Evolutionary conservation across 2,888 invertebrate genomes (phyloP).

Genomic region (Lampropteryx suffumata): DNA sequence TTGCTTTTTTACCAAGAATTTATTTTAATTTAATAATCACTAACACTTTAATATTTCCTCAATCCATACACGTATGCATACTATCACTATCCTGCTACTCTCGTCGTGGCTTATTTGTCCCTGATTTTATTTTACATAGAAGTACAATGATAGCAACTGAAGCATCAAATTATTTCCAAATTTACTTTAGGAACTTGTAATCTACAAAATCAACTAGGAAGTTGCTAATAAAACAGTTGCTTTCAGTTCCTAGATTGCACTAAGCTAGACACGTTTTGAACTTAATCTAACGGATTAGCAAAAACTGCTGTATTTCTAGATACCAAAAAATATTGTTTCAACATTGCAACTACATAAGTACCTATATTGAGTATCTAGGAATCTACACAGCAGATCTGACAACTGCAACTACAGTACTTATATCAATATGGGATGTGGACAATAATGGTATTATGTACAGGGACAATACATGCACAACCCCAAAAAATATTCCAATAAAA

Average conservation of each 20-base stretch:
- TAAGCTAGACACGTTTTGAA: too few species aligned
- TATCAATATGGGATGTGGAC: too few species aligned
- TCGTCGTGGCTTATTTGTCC: constrained; percentile 47
- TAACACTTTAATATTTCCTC: constrained; percentile 60
- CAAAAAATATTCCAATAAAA: constrained; percentile 1
- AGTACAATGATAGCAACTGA: constrained; percentile 21
- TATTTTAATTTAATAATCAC: constrained; percentile 62
- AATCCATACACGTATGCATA: constrained; percentile 50
- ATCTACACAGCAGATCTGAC: background rate
- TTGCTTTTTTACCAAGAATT: constrained; percentile 66
- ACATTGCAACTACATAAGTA: too few species aligned
- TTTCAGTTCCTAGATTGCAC: constrained; percentile 8
- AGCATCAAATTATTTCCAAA: background rate
- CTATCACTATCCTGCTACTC: constrained; percentile 55
- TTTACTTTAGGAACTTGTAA: constrained; percentile 8
- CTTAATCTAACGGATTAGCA: too few species aligned
- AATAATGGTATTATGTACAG: constrained; percentile 12
- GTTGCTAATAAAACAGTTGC: background rate
- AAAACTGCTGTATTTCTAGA: too few species aligned
- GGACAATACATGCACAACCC: constrained; percentile 1
- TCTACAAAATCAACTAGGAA: background rate
- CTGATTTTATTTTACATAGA: constrained; percentile 34
- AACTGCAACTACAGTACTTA: background rate
- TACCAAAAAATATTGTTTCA: too few species aligned
- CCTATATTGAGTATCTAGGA: background rate